Conservation (phyloP, 2,113 vertebrate species). For the Steatornis caripensis region DNA sequence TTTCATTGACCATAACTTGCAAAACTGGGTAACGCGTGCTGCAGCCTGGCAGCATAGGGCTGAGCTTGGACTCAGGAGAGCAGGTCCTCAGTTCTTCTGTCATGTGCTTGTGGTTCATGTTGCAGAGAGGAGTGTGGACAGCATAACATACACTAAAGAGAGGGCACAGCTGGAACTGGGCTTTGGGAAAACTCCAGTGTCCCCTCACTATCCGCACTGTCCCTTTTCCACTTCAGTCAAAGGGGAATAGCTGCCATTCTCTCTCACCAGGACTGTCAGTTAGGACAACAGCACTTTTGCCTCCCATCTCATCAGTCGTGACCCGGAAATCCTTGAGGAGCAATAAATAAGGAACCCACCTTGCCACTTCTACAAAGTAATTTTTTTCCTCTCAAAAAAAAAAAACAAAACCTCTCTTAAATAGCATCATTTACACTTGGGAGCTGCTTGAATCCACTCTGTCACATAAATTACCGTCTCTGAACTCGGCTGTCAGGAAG, state of each 20-base stretch:
- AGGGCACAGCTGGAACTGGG: not conserved
- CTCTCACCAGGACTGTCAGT: not conserved
- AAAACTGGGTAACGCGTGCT: not conserved
- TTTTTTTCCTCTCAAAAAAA: not conserved
- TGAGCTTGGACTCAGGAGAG: not conserved
- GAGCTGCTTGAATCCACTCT: constrained; percentile 4
- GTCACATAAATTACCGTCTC: constrained; percentile 34
- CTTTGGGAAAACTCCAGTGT: not conserved
- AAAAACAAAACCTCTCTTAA: not conserved
- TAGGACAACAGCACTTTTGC: not conserved
- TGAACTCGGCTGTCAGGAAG: not conserved
- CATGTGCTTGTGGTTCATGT: rapidly evolving
- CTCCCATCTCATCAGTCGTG: not conserved
- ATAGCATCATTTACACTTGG: constrained; percentile 27
- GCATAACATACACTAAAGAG: not conserved
- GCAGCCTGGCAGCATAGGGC: not conserved
- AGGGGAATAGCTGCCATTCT: not conserved
- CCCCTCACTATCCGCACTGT: not conserved
- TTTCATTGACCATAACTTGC: not conserved
- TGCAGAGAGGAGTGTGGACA: not conserved
- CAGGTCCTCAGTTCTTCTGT: rapidly evolving
- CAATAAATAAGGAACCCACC: not conserved
- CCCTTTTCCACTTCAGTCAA: rapidly evolving
- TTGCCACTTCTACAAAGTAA: not conserved
- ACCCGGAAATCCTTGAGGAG: not conserved